A percentile compares a stretch with the other conserved stretches of the same genome.
Evolutionary conservation across 2,113 vertebrate genomes (phyloP).

Genomic region (Fulica atra): DNA sequence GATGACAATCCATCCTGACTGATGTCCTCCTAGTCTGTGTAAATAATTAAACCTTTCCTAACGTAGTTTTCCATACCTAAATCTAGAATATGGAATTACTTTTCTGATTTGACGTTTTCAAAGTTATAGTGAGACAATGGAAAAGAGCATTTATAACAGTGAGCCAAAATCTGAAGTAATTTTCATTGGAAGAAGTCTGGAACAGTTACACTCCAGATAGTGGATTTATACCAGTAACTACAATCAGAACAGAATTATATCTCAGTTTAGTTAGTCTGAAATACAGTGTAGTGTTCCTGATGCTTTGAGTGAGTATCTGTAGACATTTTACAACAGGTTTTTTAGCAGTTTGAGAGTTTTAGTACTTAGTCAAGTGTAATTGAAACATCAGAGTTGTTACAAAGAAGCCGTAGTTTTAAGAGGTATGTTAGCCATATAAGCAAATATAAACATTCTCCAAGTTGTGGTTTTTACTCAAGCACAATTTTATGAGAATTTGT

Average conservation of each 20-base stretch:
- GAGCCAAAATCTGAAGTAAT: neutral
- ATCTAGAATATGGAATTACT: neutral
- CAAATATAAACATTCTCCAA: neutral
- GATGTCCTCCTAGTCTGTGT: neutral
- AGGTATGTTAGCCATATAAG: neutral
- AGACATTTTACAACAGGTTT: neutral
- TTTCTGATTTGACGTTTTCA: neutral
- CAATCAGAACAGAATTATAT: neutral
- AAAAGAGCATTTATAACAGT: neutral
- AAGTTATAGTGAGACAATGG: neutral
- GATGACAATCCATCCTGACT: neutral
- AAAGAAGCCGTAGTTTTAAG: neutral
- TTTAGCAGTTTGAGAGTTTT: neutral
- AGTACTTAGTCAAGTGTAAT: neutral
- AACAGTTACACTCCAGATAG: neutral
- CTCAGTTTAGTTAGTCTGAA: neutral
- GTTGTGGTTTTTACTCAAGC: neutral
- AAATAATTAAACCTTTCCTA: conserved; percentile 3
- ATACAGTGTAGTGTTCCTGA: neutral
- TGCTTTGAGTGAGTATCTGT: neutral
- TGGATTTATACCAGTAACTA: neutral
- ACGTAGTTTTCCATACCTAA: neutral
- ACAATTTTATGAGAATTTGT: neutral
- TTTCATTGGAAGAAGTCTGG: neutral
- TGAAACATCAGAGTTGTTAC: neutral